phyloP scores from a whole-genome alignment of 2,797 vertebrate species.

The Sorex maritimensis region DNA sequence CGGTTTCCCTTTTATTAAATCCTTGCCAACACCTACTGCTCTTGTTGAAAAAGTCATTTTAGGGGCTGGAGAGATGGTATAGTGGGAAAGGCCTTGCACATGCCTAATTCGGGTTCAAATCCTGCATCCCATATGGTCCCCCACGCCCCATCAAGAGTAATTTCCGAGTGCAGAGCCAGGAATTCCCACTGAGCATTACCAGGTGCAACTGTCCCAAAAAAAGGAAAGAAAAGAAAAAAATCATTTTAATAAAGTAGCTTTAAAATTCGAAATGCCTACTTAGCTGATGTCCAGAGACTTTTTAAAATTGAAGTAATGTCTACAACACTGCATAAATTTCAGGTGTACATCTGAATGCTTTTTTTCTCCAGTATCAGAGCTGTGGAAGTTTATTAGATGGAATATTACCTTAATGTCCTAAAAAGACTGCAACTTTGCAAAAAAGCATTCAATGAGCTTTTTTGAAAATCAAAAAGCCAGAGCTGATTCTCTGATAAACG shows the following conservation, averaged over 20 bases:
- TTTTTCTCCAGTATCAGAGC: no score
- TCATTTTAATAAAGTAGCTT: conserved; percentile 23
- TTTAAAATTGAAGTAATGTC: neutral
- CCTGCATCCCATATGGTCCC: no score
- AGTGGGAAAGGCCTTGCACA: no score
- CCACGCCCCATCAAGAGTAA: no score
- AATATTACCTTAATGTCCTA: neutral
- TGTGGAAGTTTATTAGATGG: neutral
- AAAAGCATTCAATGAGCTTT: neutral
- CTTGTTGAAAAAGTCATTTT: neutral
- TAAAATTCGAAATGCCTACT: neutral
- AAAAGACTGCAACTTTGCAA: neutral
- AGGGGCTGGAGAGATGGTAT: no score
- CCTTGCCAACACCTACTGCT: neutral
- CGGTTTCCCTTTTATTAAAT: neutral
- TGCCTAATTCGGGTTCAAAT: no score
- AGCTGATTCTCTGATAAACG: neutral
- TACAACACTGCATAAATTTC: neutral
- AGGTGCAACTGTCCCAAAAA: no score
- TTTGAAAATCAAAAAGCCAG: neutral
- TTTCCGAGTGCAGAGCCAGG: no score
- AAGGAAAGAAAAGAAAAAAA: no score
- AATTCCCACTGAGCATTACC: no score
- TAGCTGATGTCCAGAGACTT: neutral
- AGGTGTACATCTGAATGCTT: neutral